These are phyloP conservation scores for Platorchestia sp. DNA, from an alignment of 1,140 invertebrate genomes.

Conservation along the genomic window DNA sequence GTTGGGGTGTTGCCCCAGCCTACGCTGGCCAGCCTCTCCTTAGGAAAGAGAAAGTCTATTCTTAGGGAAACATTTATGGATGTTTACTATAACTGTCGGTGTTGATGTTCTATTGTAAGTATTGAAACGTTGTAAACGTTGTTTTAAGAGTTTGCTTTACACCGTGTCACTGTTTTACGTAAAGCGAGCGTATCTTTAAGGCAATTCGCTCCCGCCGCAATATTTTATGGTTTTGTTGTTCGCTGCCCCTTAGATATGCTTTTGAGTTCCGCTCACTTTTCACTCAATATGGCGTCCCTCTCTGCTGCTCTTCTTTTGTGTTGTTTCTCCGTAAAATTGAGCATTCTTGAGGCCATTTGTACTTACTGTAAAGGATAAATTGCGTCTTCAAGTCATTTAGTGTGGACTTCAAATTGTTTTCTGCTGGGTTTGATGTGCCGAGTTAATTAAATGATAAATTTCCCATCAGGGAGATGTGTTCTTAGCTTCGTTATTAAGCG, in stretches of 20 bases:
- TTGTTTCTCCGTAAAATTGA: neutral
- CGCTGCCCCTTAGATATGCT: neutral
- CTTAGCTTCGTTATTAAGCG: neutral
- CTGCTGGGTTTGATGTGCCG: constrained; percentile 30
- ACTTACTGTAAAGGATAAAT: neutral
- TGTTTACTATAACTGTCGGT: constrained; percentile 54
- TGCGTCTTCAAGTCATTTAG: neutral
- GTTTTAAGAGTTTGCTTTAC: constrained; percentile 45
- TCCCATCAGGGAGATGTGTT: neutral
- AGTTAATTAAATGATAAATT: neutral
- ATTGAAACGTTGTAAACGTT: constrained; percentile 10
- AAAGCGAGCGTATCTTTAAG: neutral
- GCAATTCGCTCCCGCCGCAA: neutral
- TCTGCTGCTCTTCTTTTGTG: neutral
- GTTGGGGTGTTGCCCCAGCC: neutral
- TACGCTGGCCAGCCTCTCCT: neutral
- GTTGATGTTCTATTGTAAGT: constrained; percentile 54
- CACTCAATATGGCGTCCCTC: neutral
- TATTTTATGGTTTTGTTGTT: neutral
- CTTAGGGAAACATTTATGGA: constrained; percentile 20
- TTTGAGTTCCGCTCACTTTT: neutral
- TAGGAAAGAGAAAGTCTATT: constrained; percentile 6
- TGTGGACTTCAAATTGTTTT: constrained; percentile 29
- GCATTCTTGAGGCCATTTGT: neutral
- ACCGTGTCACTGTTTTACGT: neutral